A percentile compares a stretch with the other conserved stretches of the same genome.
Evolutionary conservation across 2,888 invertebrate species (phyloP).

Genomic region (Vesta saturnalis): DNA sequence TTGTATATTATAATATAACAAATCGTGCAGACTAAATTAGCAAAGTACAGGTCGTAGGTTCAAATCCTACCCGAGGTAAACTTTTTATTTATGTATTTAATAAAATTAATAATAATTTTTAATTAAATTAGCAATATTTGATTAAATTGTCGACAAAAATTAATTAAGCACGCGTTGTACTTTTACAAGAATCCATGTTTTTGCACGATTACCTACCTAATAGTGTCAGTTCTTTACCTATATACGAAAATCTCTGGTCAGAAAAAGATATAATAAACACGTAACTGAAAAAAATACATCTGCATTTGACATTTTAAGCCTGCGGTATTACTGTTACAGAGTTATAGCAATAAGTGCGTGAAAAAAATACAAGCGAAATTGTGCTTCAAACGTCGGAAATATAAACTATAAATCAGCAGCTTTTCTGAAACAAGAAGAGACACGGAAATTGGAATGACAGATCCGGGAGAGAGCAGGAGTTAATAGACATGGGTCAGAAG

Average conservation of each 20-base stretch:
- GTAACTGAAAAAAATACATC: conserved; percentile 13
- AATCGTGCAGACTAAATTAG: too few relatives aligned
- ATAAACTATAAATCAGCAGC: conserved; percentile 39
- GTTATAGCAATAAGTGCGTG: conserved; percentile 27
- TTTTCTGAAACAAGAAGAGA: conserved; percentile 44
- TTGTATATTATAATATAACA: too few relatives aligned
- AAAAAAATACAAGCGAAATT: conserved; percentile 40
- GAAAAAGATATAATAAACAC: too few relatives aligned
- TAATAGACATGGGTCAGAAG: conserved; percentile 53
- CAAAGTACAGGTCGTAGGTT: too few relatives aligned
- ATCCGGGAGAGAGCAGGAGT: conserved; percentile 51
- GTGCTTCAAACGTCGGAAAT: conserved; percentile 42
- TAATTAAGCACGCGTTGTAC: conserved; percentile 20
- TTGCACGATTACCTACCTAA: conserved; percentile 9
- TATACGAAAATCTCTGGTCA: too few relatives aligned
- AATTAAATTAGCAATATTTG: not conserved
- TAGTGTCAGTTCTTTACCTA: not conserved
- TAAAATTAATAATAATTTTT: too few relatives aligned
- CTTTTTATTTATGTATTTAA: too few relatives aligned
- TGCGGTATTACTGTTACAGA: conserved; percentile 17
- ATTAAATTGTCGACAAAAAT: not conserved
- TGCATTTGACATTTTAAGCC: conserved; percentile 25
- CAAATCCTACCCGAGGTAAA: too few relatives aligned
- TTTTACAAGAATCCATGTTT: conserved; percentile 13
- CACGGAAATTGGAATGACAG: conserved; percentile 44